These are phyloP conservation scores for Porphyrio hochstetteri DNA, from an alignment of 2,113 vertebrate species.

Conservation along the genomic window DNA sequence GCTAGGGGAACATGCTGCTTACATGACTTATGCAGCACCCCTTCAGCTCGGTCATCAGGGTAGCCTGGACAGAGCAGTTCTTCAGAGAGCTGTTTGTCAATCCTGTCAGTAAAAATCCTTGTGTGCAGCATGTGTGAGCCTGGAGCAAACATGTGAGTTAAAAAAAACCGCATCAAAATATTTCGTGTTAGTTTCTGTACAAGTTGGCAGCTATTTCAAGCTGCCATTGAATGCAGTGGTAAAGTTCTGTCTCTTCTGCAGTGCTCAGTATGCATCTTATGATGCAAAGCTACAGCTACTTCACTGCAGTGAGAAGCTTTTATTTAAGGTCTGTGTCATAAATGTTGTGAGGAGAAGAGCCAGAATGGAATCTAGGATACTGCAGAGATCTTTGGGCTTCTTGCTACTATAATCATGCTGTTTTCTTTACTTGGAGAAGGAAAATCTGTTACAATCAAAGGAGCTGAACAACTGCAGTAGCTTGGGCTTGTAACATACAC, in stretches of 20 bases:
- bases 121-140: background rate
- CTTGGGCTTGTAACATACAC: background rate
- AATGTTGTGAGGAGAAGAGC: background rate
- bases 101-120: background rate
- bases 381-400: background rate
- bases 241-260: background rate
- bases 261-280: background rate
- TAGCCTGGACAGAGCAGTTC: background rate
- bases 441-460: background rate
- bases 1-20: background rate
- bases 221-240: rapidly evolving
- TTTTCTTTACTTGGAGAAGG: background rate
- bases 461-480: background rate
- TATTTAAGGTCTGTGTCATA: background rate
- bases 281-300: background rate
- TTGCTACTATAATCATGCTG: background rate
- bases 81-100: background rate
- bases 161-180: background rate
- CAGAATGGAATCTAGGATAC: background rate
- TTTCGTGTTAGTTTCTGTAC: background rate
- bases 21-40: background rate
- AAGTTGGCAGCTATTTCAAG: background rate
- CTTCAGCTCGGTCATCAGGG: background rate
- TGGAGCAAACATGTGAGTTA: background rate
- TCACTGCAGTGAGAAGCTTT: background rate